Percentiles rank a stretch among this genome's conserved stretches.
These are phyloP conservation scores for Daubentonia madagascariensis DNA, from an alignment of 2,113 vertebrate genomes.

Conservation along the genomic window DNA sequence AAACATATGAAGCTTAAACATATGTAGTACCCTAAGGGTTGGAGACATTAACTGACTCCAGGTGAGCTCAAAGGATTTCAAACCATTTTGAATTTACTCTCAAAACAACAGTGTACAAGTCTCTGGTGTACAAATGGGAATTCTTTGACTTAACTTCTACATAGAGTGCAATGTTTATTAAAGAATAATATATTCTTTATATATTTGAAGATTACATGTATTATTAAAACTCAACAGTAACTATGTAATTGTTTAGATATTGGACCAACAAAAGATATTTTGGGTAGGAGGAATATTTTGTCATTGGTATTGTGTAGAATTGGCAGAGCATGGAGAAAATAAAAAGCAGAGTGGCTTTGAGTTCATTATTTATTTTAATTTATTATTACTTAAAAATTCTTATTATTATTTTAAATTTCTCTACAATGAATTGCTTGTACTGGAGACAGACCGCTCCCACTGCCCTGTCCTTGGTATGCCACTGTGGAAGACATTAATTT, in stretches of 20 bases:
- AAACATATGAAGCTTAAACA: background rate
- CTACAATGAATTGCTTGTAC: background rate
- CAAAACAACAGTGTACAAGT: background rate
- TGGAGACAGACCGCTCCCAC: background rate
- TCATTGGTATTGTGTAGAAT: background rate
- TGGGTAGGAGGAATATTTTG: background rate
- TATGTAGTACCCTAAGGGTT: background rate
- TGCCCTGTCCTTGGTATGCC: background rate
- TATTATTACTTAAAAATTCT: background rate
- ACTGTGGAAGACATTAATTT: background rate
- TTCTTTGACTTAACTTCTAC: background rate
- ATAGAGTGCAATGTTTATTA: background rate
- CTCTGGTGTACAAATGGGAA: background rate
- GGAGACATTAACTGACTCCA: background rate
- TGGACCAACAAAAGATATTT: background rate
- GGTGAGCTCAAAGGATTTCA: background rate
- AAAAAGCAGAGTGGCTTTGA: background rate
- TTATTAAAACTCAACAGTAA: background rate
- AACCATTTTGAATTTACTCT: background rate
- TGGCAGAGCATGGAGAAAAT: background rate
- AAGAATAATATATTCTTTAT: background rate
- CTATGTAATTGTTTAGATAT: background rate
- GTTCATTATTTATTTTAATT: background rate
- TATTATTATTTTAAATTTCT: background rate
- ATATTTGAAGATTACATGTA: background rate